Percentiles rank a stretch among this genome's conserved stretches.
Evolutionary conservation across 2,888 invertebrate species (phyloP).

Genomic region (Aphodius granarius): DNA sequence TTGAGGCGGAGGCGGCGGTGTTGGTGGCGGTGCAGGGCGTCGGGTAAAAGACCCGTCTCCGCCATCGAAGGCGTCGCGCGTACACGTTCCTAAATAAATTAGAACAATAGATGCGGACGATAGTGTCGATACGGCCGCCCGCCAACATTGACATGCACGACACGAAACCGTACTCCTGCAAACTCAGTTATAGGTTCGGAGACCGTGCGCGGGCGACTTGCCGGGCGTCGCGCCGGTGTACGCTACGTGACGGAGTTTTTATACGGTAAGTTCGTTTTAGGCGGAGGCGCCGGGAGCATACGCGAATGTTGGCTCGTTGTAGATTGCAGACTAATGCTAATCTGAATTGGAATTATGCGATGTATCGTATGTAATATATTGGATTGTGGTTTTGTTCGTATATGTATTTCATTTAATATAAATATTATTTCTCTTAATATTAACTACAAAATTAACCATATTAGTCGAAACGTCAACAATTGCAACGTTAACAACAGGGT

Average conservation of each 20-base stretch:
- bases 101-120: background rate
- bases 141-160: background rate
- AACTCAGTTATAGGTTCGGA: background rate
- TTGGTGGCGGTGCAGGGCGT: too few species aligned
- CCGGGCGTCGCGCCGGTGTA: too few species aligned
- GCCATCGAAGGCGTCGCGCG: background rate
- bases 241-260: background rate
- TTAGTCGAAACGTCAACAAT: too few species aligned
- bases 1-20: too few species aligned
- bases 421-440: too few species aligned
- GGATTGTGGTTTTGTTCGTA: too few species aligned
- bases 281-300: background rate
- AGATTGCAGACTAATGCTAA: too few species aligned
- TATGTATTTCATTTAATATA: too few species aligned
- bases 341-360: too few species aligned
- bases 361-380: too few species aligned
- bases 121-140: background rate
- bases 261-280: background rate
- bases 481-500: too few species aligned
- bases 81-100: background rate
- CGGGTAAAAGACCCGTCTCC: background rate
- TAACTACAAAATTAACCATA: too few species aligned
- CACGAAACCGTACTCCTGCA: background rate
- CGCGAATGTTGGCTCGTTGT: background rate
- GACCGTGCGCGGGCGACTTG: background rate